A percentile compares a stretch with the other conserved stretches of the same genome.
phyloP scores from a whole-genome alignment of 2,113 vertebrate species.

The Heliornis fulica region DNA sequence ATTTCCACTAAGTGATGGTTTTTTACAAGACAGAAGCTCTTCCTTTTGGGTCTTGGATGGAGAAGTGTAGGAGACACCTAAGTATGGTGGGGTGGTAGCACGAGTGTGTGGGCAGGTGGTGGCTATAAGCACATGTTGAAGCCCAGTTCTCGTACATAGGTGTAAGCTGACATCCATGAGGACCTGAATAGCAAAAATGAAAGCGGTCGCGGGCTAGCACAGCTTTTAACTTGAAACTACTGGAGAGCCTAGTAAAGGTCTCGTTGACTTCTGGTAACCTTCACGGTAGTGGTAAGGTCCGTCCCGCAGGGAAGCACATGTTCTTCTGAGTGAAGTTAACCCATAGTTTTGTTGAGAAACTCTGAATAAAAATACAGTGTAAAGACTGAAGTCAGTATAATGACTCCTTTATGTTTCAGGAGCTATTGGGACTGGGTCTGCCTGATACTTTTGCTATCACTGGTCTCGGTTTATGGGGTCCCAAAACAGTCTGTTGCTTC shows the following conservation, averaged over 20 bases:
- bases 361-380: neutral
- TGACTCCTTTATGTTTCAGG: slow-evolving; percentile 38
- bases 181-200: neutral
- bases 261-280: neutral
- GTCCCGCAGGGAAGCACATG: neutral
- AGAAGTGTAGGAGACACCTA: fast-evolving
- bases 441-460: slow-evolving; percentile 50
- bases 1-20: neutral
- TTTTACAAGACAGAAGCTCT: neutral
- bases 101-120: neutral
- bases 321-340: neutral
- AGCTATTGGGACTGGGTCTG: neutral
- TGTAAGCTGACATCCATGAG: neutral
- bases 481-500: slow-evolving; percentile 56
- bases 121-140: neutral
- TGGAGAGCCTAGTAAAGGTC: neutral
- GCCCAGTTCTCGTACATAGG: neutral
- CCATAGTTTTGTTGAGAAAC: neutral
- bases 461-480: slow-evolving; percentile 43
- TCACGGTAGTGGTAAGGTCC: too few relatives aligned
- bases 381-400: neutral
- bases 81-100: neutral
- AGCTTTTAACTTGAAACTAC: neutral
- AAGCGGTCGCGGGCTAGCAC: neutral
- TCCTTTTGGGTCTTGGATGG: neutral